phyloP scores from a whole-genome alignment of 2,113 vertebrate genomes.

The Rostratula benghalensis region DNA sequence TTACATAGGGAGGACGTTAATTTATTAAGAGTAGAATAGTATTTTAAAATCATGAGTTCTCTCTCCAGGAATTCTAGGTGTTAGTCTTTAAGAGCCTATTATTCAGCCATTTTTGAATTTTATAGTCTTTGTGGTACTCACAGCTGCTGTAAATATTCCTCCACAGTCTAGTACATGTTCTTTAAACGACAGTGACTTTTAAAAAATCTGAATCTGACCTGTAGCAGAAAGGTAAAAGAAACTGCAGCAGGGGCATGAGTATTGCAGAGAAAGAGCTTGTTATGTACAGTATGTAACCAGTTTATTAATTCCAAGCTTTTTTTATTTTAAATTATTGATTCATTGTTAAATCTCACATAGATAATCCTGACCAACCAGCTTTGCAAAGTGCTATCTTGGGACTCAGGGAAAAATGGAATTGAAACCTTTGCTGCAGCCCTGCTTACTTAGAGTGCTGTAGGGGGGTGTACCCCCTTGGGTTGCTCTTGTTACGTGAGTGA shows the following conservation, averaged over 20 bases:
- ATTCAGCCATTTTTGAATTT: not conserved
- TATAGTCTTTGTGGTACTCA: not conserved
- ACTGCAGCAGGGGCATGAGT: not conserved
- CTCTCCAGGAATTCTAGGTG: not conserved
- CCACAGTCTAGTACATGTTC: rapidly evolving
- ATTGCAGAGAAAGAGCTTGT: not conserved
- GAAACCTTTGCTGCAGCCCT: not conserved
- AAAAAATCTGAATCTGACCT: not conserved
- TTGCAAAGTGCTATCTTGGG: not conserved
- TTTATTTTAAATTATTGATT: not conserved
- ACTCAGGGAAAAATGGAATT: not conserved
- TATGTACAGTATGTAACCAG: rapidly evolving
- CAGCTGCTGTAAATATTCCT: not conserved
- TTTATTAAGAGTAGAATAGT: not conserved
- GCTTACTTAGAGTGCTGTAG: not conserved
- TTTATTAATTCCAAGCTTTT: not conserved
- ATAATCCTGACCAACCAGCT: not conserved
- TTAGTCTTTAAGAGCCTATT: not conserved
- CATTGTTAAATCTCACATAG: not conserved
- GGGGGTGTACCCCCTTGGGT: not conserved
- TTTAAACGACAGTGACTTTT: not conserved
- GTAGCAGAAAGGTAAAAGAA: not conserved
- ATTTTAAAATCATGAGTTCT: not conserved
- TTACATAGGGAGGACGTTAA: not conserved
- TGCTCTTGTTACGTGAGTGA: not conserved